phyloP scores from a whole-genome alignment of 2,888 invertebrate genomes.

The Ophonus ardosiacus region DNA sequence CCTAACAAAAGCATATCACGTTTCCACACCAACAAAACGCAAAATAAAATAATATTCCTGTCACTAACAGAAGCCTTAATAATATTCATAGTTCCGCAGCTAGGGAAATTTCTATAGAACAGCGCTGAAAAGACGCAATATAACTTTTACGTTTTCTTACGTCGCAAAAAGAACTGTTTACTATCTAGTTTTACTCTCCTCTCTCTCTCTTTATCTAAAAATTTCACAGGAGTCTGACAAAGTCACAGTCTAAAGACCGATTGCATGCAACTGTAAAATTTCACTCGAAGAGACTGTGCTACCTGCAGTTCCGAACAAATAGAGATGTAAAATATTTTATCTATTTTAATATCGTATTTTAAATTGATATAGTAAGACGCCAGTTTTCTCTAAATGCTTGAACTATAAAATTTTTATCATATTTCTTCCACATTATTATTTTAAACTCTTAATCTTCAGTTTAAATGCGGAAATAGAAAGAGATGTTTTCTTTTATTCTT shows the following conservation, averaged over 20 bases:
- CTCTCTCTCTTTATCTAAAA: slow-evolving; percentile 37
- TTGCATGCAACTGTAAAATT: slow-evolving; percentile 25
- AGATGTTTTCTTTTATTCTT: no score
- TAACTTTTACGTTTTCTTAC: slow-evolving; percentile 36
- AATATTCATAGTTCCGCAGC: slow-evolving; percentile 34
- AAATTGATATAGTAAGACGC: background rate
- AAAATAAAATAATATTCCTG: background rate
- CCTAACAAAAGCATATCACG: slow-evolving; percentile 13
- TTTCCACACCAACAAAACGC: background rate
- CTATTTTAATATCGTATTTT: background rate
- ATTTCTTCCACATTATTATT: no score
- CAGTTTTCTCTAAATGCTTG: no score
- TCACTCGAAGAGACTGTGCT: background rate
- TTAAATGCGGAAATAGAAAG: no score
- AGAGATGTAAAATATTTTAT: background rate
- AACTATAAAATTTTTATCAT: no score
- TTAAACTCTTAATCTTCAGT: no score
- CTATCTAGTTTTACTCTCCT: slow-evolving; percentile 26
- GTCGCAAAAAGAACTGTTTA: slow-evolving; percentile 30
- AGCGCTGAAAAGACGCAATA: slow-evolving; percentile 29
- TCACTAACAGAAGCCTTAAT: slow-evolving; percentile 22
- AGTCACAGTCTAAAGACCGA: background rate
- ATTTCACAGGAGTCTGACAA: background rate
- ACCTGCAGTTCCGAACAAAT: background rate
- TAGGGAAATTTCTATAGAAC: slow-evolving; percentile 13